Base-by-base conservation (phyloP, 1,140 invertebrate species). In the Diachasma alloeum region DNA sequence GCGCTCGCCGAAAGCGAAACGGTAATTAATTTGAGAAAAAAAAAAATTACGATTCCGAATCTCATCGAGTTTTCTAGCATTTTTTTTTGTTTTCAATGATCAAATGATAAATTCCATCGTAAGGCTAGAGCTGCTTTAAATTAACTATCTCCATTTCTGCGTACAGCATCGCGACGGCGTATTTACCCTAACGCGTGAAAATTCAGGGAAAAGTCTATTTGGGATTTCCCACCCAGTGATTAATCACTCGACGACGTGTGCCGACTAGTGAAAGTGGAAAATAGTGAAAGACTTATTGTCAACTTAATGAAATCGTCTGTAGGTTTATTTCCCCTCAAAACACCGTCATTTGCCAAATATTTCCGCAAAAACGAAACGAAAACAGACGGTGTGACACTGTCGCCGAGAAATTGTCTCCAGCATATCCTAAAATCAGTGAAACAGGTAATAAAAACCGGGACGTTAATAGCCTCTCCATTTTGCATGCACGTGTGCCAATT, bases 191-290 rank as follows among this genome's bases (percentile, higher is more conserved):
- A 19, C n/a, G 24, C 22, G n/a, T 39, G 73, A 44, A 75, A 75
- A 75, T 75, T 75, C 74, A 70, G 9, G 24, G 66, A 70, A 69
- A 46, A 44, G 63, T 59, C 74, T 75, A 75, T 75, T 75, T 70
- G 46, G 22, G 67, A 75, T 75, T 63, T 24, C 13, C 6, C 19
- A 46, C 44, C 24, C n/a, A 19, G 46, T 48, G 36, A 75, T 75
- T 66, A 70, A 70, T 75, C 73, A 75, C 73, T 75, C 71, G 53
- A 66, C 73, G 39, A 36, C 4, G 48, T 56, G 39, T 70, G 37
- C 3, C 37, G 46, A 56, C 24, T n/a, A 53, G 44, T 53, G 53
- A 37, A 72, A 56, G 59, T 24, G 26, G 31, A 69, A 19, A 31
- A 68, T 24, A 66, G 17, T 22, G 24, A 75, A 26, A 67, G 26